A percentile compares a stretch with the other conserved stretches of the same genome.
These are phyloP conservation scores for Thomomys bottae DNA, from an alignment of 2,113 vertebrate species.

Conservation along the genomic window DNA sequence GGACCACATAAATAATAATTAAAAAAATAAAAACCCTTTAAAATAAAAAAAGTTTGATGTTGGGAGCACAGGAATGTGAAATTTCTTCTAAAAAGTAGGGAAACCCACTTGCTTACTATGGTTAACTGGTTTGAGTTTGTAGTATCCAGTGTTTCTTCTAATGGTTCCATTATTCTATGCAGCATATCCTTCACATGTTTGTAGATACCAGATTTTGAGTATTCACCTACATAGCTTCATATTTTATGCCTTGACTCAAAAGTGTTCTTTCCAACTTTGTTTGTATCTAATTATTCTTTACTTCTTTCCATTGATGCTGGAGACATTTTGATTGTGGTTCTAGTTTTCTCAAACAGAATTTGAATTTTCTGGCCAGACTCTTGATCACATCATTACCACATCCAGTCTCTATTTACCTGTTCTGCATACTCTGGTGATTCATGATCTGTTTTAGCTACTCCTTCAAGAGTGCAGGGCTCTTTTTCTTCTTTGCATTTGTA, in stretches of 20 bases:
- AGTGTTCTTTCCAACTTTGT: not conserved
- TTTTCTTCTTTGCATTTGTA: not conserved
- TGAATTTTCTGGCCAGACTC: not conserved
- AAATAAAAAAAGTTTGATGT: too few species aligned
- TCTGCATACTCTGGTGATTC: not conserved
- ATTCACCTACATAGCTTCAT: not conserved
- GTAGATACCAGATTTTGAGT: not conserved
- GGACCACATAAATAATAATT: too few species aligned
- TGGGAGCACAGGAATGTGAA: constrained; percentile 14
- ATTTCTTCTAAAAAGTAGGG: not conserved
- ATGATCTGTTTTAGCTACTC: not conserved
- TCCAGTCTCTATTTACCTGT: not conserved
- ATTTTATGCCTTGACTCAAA: not conserved
- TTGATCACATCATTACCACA: not conserved
- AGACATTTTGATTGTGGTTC: constrained; percentile 34
- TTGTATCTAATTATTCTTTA: not conserved
- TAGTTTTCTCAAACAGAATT: not conserved
- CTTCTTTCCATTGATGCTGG: not conserved
- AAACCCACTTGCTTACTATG: not conserved
- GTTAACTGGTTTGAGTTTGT: not conserved
- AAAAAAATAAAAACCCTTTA: too few species aligned
- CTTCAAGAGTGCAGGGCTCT: not conserved
- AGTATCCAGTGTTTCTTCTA: not conserved
- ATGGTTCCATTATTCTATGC: not conserved
- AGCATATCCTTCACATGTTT: not conserved